A percentile compares a stretch with the other conserved stretches of the same genome.
phyloP scores from a whole-genome alignment of 2,797 vertebrate species.

The Galago senegalensis region DNA sequence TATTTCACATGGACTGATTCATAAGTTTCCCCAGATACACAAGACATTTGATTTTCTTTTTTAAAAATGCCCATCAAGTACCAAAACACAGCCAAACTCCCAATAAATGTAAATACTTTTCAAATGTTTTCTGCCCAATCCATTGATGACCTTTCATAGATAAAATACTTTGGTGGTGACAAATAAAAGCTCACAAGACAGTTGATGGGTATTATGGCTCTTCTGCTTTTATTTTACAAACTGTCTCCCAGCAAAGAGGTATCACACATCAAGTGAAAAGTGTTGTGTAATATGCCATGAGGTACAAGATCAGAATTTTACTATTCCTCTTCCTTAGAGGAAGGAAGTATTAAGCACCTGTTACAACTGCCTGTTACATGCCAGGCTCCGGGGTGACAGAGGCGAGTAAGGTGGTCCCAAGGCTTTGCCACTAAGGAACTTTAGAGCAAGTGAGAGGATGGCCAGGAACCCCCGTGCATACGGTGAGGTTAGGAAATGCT shows the following conservation, averaged over 20 bases:
- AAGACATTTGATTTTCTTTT: conserved; percentile 23
- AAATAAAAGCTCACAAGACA: background rate
- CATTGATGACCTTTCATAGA: background rate
- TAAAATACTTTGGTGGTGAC: background rate
- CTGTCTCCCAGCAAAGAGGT: background rate
- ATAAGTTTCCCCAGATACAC: background rate
- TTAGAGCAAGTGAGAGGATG: background rate
- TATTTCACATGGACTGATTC: conserved; percentile 1
- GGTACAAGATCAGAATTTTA: background rate
- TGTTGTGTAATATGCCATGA: background rate
- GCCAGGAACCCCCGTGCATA: background rate
- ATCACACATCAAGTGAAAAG: background rate
- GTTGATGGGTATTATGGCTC: background rate
- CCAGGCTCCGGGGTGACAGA: background rate
- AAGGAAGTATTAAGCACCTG: background rate
- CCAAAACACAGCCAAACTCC: background rate
- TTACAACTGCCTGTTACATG: background rate
- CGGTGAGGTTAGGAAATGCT: background rate
- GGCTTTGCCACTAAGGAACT: background rate
- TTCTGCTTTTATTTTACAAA: conserved; percentile 27
- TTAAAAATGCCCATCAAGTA: background rate
- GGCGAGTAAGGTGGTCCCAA: background rate
- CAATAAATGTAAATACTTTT: conserved; percentile 5
- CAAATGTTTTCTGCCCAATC: background rate
- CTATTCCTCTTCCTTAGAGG: background rate